phyloP scores from a whole-genome alignment of 2,113 vertebrate genomes.

The Pseudolaguvia tuberculata region DNA sequence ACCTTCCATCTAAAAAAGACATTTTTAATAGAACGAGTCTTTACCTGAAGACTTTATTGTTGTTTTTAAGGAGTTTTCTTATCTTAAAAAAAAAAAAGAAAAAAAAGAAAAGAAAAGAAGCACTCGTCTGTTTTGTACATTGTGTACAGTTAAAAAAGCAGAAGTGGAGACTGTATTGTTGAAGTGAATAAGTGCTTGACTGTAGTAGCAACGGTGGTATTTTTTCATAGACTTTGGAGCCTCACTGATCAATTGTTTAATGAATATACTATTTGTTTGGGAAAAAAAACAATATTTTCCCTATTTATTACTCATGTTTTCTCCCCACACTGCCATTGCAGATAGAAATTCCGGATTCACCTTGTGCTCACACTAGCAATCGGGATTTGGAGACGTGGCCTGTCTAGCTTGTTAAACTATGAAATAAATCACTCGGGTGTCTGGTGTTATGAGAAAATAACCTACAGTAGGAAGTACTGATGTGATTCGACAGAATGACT shows the following conservation, averaged over 20 bases:
- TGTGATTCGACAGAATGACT: not conserved
- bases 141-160: constrained; percentile 52
- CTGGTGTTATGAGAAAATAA: not conserved
- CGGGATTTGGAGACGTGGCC: constrained; percentile 11
- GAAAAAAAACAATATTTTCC: constrained; percentile 61
- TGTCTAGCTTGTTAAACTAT: constrained; percentile 7
- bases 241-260: constrained; percentile 46
- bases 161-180: constrained; percentile 54
- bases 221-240: constrained; percentile 55
- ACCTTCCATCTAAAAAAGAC: constrained; percentile 8
- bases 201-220: constrained; percentile 64
- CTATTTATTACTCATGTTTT: constrained; percentile 72
- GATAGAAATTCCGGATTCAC: constrained; percentile 42
- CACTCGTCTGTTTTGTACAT: constrained; percentile 61
- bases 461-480: too few relatives aligned
- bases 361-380: constrained; percentile 8
- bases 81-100: constrained; percentile 49
- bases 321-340: constrained; percentile 52
- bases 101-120: too few relatives aligned
- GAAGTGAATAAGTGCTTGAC: constrained; percentile 58
- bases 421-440: not conserved
- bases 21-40: constrained; percentile 42
- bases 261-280: constrained; percentile 55
- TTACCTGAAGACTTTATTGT: constrained; percentile 53
- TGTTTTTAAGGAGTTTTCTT: constrained; percentile 49